Evolutionary conservation across 2,113 vertebrate genomes (phyloP).

Genomic region (Jaculus jaculus): DNA sequence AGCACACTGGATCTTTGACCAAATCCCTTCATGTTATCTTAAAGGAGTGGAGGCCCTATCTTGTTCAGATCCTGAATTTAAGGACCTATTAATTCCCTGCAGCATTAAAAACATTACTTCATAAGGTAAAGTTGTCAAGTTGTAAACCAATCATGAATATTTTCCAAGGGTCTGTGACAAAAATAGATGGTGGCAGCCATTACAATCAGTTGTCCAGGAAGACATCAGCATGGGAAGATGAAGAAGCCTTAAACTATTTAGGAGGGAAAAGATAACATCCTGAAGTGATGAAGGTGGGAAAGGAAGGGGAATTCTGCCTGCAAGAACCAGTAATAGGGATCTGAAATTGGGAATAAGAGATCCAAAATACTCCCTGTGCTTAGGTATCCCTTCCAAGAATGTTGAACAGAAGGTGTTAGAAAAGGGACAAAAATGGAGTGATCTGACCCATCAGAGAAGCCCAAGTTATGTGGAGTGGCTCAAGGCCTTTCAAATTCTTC

Average conservation of each 20-base stretch:
- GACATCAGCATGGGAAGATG: background rate
- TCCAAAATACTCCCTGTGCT: background rate
- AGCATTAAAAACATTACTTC: constrained; percentile 10
- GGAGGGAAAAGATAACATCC: background rate
- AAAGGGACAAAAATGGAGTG: background rate
- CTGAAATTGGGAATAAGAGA: background rate
- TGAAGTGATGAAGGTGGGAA: background rate
- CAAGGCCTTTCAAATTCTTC: background rate
- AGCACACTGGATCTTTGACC: background rate
- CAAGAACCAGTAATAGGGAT: background rate
- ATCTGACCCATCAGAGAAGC: background rate
- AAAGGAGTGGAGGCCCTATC: background rate
- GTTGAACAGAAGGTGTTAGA: background rate
- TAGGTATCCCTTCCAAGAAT: background rate
- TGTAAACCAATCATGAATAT: background rate
- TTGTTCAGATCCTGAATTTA: background rate
- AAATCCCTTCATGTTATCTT: background rate
- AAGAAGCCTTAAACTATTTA: background rate
- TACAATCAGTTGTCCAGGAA: background rate
- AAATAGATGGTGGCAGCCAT: background rate
- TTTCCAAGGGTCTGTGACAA: background rate
- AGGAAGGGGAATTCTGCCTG: background rate
- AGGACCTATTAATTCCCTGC: background rate
- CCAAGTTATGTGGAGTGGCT: background rate
- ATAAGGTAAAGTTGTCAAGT: background rate